These are phyloP conservation scores for Pomatostomus ruficeps DNA, from an alignment of 2,113 vertebrate genomes.

Conservation along the genomic window DNA sequence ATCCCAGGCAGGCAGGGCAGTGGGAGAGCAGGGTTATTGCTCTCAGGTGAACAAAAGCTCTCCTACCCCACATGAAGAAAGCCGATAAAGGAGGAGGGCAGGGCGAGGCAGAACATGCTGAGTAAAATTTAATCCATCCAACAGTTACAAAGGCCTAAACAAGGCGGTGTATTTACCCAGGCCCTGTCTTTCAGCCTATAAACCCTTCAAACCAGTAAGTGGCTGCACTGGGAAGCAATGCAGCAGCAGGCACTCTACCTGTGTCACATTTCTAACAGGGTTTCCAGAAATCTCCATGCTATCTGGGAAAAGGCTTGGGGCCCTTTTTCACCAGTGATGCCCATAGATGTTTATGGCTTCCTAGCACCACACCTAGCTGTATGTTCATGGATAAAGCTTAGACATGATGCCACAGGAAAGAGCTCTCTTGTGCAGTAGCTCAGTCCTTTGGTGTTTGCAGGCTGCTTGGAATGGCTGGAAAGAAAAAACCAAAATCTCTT, in stretches of 20 bases:
- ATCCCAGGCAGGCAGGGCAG: background rate
- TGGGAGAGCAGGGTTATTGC: background rate
- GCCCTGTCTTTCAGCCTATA: background rate
- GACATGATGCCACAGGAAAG: background rate
- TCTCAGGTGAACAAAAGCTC: background rate
- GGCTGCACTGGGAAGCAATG: background rate
- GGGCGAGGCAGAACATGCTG: rapidly evolving
- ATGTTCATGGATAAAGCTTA: background rate
- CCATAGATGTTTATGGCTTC: background rate
- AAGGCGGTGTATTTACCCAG: background rate
- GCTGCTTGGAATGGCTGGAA: background rate
- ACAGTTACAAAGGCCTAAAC: background rate
- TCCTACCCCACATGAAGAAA: background rate
- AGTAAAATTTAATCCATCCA: background rate
- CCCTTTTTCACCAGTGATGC: background rate
- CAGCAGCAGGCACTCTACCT: background rate
- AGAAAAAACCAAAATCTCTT: background rate
- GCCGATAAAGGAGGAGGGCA: background rate
- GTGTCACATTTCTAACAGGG: rapidly evolving
- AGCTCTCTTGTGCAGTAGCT: background rate
- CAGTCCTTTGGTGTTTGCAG: background rate
- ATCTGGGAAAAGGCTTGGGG: background rate
- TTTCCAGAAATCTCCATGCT: background rate
- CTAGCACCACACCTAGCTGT: background rate
- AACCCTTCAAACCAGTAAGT: background rate